phyloP scores from a whole-genome alignment of 2,797 vertebrate species.

The Melanotaenia boesemani region DNA sequence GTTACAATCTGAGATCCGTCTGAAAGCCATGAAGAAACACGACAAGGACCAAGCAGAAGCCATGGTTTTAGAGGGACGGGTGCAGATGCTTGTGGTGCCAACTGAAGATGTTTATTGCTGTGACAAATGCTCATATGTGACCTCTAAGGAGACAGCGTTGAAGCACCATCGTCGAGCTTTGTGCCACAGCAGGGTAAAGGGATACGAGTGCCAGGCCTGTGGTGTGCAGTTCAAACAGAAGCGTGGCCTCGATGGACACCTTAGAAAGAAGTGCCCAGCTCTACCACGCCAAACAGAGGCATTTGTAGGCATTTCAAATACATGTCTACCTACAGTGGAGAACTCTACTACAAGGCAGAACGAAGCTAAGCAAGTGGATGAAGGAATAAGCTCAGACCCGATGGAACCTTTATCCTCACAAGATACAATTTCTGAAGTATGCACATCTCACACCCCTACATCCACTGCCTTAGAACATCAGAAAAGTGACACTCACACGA shows the following conservation, averaged over 20 bases:
- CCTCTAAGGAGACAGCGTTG: slow-evolving; percentile 85
- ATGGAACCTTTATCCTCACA: neutral
- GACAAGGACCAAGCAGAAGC: slow-evolving; percentile 93
- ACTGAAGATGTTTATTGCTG: slow-evolving; percentile 83
- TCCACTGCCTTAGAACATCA: neutral
- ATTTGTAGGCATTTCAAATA: slow-evolving; percentile 33
- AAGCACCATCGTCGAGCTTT: slow-evolving; percentile 83
- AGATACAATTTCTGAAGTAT: neutral
- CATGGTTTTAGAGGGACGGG: slow-evolving; percentile 91
- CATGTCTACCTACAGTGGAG: neutral
- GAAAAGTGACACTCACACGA: slow-evolving; percentile 2
- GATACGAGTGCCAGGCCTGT: slow-evolving; percentile 84
- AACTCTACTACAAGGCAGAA: neutral
- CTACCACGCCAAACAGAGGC: slow-evolving; percentile 76
- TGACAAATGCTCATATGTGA: slow-evolving; percentile 87
- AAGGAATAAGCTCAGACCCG: slow-evolving; percentile 1
- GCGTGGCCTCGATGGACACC: slow-evolving; percentile 89
- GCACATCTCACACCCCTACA: neutral
- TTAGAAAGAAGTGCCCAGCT: slow-evolving; percentile 86
- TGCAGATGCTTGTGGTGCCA: slow-evolving; percentile 93
- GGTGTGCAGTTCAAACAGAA: slow-evolving; percentile 92
- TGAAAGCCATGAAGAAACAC: slow-evolving; percentile 87
- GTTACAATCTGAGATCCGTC: slow-evolving; percentile 69
- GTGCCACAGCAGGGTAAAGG: slow-evolving; percentile 80
- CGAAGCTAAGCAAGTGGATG: slow-evolving; percentile 19